Evolutionary conservation across 2,113 vertebrate species (phyloP).

Genomic region (Lepisosteus osseus): DNA sequence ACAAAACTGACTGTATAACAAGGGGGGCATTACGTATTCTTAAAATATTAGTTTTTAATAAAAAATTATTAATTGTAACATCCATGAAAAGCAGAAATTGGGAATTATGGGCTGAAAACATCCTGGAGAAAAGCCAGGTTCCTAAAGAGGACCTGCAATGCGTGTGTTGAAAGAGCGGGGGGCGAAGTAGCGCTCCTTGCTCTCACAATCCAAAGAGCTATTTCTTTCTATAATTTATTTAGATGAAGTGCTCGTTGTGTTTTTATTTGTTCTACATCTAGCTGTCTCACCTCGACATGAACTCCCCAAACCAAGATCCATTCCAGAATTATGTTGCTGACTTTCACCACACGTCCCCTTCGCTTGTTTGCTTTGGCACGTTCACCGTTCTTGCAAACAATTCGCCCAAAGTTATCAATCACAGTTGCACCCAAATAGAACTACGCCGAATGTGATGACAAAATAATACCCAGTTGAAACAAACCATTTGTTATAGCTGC

Average conservation of each 20-base stretch:
- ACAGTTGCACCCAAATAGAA: slow-evolving; percentile 82
- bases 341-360: slow-evolving; percentile 76
- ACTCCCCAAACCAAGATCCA: slow-evolving; percentile 77
- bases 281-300: slow-evolving; percentile 90
- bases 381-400: slow-evolving; percentile 84
- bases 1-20: too few relatives aligned
- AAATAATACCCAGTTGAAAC: slow-evolving; percentile 89
- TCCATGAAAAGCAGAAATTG: too few relatives aligned
- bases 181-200: slow-evolving; percentile 47
- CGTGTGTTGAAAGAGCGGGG: slow-evolving; percentile 29
- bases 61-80: too few relatives aligned
- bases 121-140: slow-evolving; percentile 64
- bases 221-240: slow-evolving; percentile 82
- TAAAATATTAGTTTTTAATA: too few relatives aligned
- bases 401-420: slow-evolving; percentile 89
- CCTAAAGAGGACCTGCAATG: slow-evolving; percentile 37
- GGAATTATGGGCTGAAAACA: slow-evolving; percentile 67
- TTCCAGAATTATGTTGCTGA: slow-evolving; percentile 72
- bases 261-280: slow-evolving; percentile 89
- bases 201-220: slow-evolving; percentile 53
- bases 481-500: slow-evolving; percentile 86
- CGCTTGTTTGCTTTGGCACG: slow-evolving; percentile 93
- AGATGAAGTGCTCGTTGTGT: slow-evolving; percentile 81
- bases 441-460: slow-evolving; percentile 83
- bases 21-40: too few relatives aligned